Conservation (phyloP, 2,888 invertebrate genomes). For the Pseudococcus jackbeardsleyi region DNA sequence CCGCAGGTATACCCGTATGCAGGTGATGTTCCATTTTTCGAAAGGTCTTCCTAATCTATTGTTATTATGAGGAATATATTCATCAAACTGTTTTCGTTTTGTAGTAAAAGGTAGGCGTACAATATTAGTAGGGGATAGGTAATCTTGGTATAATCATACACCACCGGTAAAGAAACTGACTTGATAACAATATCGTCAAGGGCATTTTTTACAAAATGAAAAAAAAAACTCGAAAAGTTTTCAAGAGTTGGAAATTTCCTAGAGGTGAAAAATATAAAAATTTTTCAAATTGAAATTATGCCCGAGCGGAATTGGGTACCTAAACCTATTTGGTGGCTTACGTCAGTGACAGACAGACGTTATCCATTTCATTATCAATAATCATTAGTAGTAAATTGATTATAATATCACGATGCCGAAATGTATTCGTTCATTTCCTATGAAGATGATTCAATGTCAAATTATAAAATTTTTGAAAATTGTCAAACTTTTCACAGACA, state of each 20-base stretch:
- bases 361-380: slow-evolving; percentile 2
- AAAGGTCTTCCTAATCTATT: not conserved
- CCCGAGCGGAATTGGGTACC: too few relatives aligned
- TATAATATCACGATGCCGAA: not conserved
- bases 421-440: not conserved
- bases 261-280: not conserved
- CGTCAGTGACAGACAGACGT: not conserved
- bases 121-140: not conserved
- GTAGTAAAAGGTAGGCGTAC: not conserved
- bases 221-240: not conserved
- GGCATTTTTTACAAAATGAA: not conserved
- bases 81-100: not conserved
- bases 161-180: not conserved
- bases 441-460: not conserved
- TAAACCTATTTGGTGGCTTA: not conserved
- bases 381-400: not conserved
- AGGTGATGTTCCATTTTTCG: not conserved
- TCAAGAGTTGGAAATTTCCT: not conserved
- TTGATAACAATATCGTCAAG: not conserved
- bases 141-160: not conserved
- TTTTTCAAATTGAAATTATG: too few relatives aligned
- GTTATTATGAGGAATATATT: not conserved
- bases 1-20: slow-evolving; percentile 5
- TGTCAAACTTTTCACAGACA: not conserved
- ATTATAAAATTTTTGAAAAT: not conserved